Base-by-base conservation (phyloP, 2,797 vertebrate genomes). In the Naso thynnoides region DNA sequence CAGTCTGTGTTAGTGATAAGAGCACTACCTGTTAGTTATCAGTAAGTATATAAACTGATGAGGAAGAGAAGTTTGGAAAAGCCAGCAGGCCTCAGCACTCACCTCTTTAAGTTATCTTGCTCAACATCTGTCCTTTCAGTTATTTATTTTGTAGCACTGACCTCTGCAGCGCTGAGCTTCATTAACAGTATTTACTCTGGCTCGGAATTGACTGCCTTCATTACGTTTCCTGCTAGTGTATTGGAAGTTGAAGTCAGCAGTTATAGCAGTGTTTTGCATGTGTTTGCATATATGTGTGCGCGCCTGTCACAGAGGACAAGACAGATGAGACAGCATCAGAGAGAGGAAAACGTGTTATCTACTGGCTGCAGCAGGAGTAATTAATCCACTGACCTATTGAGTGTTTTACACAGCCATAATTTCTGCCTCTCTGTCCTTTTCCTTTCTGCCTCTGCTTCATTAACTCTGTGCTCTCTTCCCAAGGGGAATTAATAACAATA, bases 401-500 rank as follows among this genome's bases (percentile, higher is more conserved):
- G 84, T 78, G 70, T 76, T 86, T 70, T 79, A 84, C 71, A 60
- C 70, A 29, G 79, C 54, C 2, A 42, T 76, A 80, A 74, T 80
- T 76, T 78, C 42, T 41, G 24, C 68, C 67, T 50, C 57, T 58
- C 45, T 31, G 19, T 69, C 61, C 60, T 58, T 59, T 55, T 69
- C 64, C 49, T 60, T 33, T 79, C 62, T 69, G 36, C n/a, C 33
- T 70, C 50, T 29, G 71, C 73, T 53, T 83, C 70, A 79, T 89
- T 89, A 86, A 76, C 74, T 75, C 69, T 76, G 48, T 19, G 1
- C 52, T 64, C 44, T 88, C 65, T 64, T 70, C 74, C 52, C 72
- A 80, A 94, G 93, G 85, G 93, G 92, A 70, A 91, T 92, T 83
- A 92, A 93, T 59, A 94, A 94, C 85, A 94, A 94, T 80, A 90